Conservation (phyloP, 2,888 invertebrate species). For the Aporophyla lueneburgensis region DNA sequence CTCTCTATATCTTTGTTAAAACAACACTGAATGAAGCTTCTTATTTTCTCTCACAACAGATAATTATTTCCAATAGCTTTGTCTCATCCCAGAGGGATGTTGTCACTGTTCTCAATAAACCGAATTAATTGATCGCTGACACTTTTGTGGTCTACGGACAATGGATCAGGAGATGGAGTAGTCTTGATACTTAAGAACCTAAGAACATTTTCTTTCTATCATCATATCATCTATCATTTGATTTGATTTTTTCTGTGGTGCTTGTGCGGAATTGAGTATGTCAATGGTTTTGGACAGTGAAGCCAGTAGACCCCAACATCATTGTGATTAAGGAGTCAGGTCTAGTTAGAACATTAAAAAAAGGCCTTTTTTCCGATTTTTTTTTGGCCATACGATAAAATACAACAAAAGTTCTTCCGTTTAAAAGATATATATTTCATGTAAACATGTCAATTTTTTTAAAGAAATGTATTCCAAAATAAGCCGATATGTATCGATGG, state of each 20-base stretch:
- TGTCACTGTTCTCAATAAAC: conserved; percentile 72
- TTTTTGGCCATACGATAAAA: no score
- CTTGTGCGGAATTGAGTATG: background rate
- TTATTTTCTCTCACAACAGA: conserved; percentile 59
- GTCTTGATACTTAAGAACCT: conserved; percentile 66
- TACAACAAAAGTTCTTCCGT: no score
- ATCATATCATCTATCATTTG: no score
- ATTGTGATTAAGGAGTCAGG: background rate
- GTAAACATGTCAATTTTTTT: no score
- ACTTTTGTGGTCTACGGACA: conserved; percentile 72
- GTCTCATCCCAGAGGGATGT: conserved; percentile 65
- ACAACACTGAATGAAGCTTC: conserved; percentile 19
- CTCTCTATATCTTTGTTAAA: conserved; percentile 3
- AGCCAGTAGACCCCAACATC: background rate
- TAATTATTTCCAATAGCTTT: conserved; percentile 71
- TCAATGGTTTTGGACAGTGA: background rate
- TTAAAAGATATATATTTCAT: no score
- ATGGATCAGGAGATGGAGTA: conserved; percentile 40
- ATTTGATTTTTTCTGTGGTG: background rate
- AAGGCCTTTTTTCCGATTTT: no score
- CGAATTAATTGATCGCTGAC: conserved; percentile 75
- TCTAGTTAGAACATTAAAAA: no score
- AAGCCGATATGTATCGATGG: no score
- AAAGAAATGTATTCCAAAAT: no score
- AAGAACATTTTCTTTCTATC: background rate